phyloP scores from a whole-genome alignment of 2,797 vertebrate species.

The Paguma larvata region DNA sequence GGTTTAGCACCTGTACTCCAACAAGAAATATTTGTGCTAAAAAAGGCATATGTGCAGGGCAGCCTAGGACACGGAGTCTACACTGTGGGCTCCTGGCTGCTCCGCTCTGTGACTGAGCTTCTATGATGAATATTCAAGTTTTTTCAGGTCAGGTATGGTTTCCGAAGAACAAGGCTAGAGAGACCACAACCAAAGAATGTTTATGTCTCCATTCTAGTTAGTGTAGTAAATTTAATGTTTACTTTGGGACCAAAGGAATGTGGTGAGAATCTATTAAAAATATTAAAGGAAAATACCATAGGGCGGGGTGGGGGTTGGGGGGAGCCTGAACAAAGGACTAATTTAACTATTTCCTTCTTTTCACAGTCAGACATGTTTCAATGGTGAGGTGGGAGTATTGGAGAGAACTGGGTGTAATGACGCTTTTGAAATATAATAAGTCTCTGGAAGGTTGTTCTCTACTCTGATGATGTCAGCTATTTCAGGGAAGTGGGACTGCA shows the following conservation, averaged over 20 bases:
- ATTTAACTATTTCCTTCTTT: not conserved
- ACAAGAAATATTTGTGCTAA: not conserved
- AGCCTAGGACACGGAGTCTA: not conserved
- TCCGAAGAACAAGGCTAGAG: not conserved
- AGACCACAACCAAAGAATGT: not conserved
- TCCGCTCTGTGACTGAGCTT: not conserved
- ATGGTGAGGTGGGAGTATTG: not conserved
- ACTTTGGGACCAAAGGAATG: not conserved
- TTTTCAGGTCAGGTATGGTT: not conserved
- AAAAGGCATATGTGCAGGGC: rapidly evolving
- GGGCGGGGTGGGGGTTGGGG: not conserved
- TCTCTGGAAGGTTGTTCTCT: not conserved
- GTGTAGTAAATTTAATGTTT: not conserved
- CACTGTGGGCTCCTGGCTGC: rapidly evolving
- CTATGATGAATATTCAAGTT: not conserved
- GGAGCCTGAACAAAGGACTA: not conserved
- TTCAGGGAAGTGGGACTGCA: not conserved
- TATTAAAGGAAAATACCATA: not conserved
- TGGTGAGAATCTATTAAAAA: not conserved
- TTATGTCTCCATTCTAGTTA: not conserved
- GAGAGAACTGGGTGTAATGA: not conserved
- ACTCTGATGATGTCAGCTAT: not conserved
- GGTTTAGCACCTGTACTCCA: not conserved
- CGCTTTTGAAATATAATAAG: not conserved
- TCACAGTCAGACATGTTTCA: not conserved